Evolutionary conservation across 2,797 vertebrate genomes (phyloP), one percentile per base, ranked within the genome.

Genomic region (Hemitrygon akajei): DNA sequence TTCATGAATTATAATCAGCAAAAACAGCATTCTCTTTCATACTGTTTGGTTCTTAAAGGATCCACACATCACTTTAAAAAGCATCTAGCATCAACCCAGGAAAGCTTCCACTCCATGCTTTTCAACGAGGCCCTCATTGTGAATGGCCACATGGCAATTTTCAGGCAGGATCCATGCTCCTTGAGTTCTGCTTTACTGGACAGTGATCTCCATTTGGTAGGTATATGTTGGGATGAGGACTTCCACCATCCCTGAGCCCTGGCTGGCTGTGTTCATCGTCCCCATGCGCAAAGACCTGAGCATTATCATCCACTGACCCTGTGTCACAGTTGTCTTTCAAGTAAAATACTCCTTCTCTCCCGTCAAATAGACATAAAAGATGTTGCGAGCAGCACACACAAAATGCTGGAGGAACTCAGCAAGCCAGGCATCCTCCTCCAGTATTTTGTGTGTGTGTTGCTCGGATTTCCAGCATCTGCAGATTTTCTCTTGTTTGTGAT

Each of bases 1-100:
- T 76, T 75, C 40, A 56, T 73, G 71, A 93, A 76, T n/a, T 93
- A 73, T 30, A 89, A 93, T 76, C 69, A 16, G 60, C 84, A 91
- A 63, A n/a, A 75, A 91, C 81, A 91, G 37, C 25, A 92, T 47
- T 73, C 20, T 47, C 91, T 56, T 93, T 93, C 40, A 75, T 56
- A 22, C 27, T 93, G 40, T 18, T 56, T 47, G 71, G 71, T 16
- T 73, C 91, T 93, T 71, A 75, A 75, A 92, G 91, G 27, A 47
- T 47, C 91, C 37, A 30, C 30, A 30, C 91, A 92, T 47, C 71
- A 75, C 25, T 71, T 89, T 73, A 58, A 73, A 93, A 27, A n/a
- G 27, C n/a, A 63, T 40, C 71, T 40, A 30, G 40, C 40, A 40
- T 40, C 91, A 93, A 56, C 12, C 76, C 71, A 56, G 71, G 22